Percentiles rank a stretch among this genome's conserved stretches.
These are phyloP conservation scores for Rhodophaea formosa DNA, from an alignment of 2,888 invertebrate species.

Conservation along the genomic window DNA sequence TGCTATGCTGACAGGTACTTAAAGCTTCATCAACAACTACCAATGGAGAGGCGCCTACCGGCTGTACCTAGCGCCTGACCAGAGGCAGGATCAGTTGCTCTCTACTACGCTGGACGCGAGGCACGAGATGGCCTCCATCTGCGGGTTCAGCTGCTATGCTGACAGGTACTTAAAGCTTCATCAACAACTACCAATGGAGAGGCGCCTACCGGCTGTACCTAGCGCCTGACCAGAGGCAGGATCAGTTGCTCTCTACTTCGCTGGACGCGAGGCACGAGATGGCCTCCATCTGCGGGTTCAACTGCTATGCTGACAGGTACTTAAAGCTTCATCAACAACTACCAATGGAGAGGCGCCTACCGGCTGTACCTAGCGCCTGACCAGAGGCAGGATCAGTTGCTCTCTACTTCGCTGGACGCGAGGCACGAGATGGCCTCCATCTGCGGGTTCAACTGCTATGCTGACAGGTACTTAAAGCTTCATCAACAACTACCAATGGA, in stretches of 20 bases:
- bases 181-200: too few species aligned
- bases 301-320: conserved; percentile 93
- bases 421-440: conserved; percentile 90
- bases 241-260: conserved; percentile 86
- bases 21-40: not conserved
- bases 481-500: too few species aligned
- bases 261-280: conserved; percentile 88
- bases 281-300: conserved; percentile 93
- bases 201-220: conserved; percentile 93
- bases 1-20: conserved; percentile 94
- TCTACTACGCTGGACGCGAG: conserved; percentile 87
- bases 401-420: conserved; percentile 86
- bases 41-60: conserved; percentile 94
- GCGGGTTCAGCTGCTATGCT: conserved; percentile 94
- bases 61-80: conserved; percentile 90
- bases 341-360: conserved; percentile 97
- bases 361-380: conserved; percentile 91
- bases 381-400: conserved; percentile 85
- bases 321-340: conserved; percentile 32
- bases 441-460: conserved; percentile 94
- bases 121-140: conserved; percentile 89
- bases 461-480: conserved; percentile 85
- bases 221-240: conserved; percentile 89
- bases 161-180: conserved; percentile 83
- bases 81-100: conserved; percentile 88